Evolutionary conservation across 2,797 vertebrate species (phyloP), one percentile per base, ranked within the genome.

Genomic region (Sebastes iracundus): DNA sequence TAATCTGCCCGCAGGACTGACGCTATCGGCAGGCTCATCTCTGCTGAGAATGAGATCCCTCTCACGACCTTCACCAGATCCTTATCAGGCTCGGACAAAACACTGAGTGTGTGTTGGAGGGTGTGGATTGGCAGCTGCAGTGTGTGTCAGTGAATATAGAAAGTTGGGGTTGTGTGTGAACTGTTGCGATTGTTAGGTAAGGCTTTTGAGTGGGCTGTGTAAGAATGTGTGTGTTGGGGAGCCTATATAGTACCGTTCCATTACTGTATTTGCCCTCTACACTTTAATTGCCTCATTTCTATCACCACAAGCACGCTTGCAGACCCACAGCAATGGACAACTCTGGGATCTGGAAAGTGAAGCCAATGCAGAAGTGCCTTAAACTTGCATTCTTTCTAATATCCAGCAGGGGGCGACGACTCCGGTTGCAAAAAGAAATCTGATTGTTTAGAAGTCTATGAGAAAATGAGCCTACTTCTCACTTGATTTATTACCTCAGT

Each of bases 31-130:
- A 2, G 64, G 20, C 86, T 93, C 92, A 95, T 96, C 94, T 92
- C 84, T 83, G 89, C 89, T 79, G 83, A 90, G 92, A 95, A 95
- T 89, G 92, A 94, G 93, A 95, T 95, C 92, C 92, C 88, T 90
- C 90, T 87, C 83, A 85, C 80, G 94, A 95, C 95, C 95, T 96
- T 95, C 93, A 94, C 65, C 80, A 87, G 93, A 95, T 94, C 81
- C 55, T 82, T 94, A 95, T 96, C 94, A 4, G 7, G 1, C 59
- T 18, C 6, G 75, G 69, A 91, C 85, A 85, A 89, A 86, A 84
- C 81, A 76, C 27, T 2, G 23, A 59, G 82, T 84, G 79, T 83
- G 86, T 35, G 75, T 35, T 9, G 18, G 74, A 56, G 68, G 16
- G 60, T 81, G 83, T 55, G 77, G 68, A 74, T 56, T 72, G 71